phyloP scores from a whole-genome alignment of 1,140 invertebrate genomes.

The Drosophila takahashii region DNA sequence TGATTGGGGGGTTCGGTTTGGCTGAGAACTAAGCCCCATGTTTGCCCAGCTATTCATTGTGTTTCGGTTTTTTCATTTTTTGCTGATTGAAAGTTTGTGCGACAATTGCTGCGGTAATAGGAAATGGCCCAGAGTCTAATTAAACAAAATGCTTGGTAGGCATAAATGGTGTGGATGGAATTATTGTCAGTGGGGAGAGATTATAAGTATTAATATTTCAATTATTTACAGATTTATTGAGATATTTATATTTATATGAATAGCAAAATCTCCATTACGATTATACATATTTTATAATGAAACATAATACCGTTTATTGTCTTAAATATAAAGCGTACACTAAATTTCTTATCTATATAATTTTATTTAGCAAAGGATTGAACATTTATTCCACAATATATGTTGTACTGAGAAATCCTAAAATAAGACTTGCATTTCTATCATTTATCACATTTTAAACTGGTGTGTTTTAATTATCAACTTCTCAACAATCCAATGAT shows the following conservation, averaged over 20 bases:
- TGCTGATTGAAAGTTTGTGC: constrained; percentile 71
- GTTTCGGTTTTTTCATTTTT: constrained; percentile 24
- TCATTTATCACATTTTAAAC: too few relatives aligned
- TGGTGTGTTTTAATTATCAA: not conserved
- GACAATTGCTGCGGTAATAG: constrained; percentile 78
- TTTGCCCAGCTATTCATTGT: constrained; percentile 63
- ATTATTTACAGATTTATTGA: constrained; percentile 1
- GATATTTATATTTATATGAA: not conserved
- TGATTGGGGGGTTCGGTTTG: not conserved
- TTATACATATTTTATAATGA: too few relatives aligned
- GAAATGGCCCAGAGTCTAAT: constrained; percentile 57
- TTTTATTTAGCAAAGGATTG: too few relatives aligned
- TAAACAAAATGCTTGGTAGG: constrained; percentile 47
- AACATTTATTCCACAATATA: too few relatives aligned
- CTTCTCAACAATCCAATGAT: constrained; percentile 5
- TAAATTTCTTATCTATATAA: too few relatives aligned
- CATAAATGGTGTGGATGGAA: constrained; percentile 2
- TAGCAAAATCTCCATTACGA: not conserved
- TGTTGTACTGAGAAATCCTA: too few relatives aligned
- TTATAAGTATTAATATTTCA: not conserved
- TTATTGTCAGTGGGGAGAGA: not conserved
- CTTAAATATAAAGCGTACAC: too few relatives aligned
- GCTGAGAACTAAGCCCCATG: constrained; percentile 31
- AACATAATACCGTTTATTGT: too few relatives aligned
- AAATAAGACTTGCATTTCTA: too few relatives aligned